Base-by-base conservation (phyloP, 2,888 invertebrate species). In the Dascillus cervinus region DNA sequence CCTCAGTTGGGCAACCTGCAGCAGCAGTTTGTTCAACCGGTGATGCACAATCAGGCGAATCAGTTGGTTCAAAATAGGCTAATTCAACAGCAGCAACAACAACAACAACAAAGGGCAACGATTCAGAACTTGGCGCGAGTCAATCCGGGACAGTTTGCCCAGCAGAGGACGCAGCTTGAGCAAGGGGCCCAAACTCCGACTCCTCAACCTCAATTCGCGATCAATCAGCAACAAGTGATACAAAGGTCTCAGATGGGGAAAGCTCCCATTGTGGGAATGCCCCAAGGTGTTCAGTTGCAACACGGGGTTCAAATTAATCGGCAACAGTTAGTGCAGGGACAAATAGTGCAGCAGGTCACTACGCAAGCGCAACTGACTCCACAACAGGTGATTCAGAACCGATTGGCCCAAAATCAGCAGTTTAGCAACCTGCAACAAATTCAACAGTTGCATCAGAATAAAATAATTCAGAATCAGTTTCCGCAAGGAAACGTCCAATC, bases 61-160 rank as follows among this genome's bases (percentile, higher is more conserved):
- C 42, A 39, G 19, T 50, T 52, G 5, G 56, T 56, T 10, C 65
- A 50, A 22, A 66, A 62, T 35, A 62, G 62, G 25, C 58, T 60
- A 22, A 54, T 59, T 32, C 61, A 50, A 44, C 65, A 46, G 48
- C 55, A 50, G 41, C 58, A 44, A 39, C 52, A 55, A 38, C 61
- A 53, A 22, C 60, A 57, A 25, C 60, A 52, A 28, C 55, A 41
- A 34, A 17, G 17, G 17, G 5, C 17, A 4, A 17, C 17, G 5
- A 6, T 17, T 4, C 17, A 17, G 17, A 4, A 17, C 17, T 17
- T 17, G 17, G 17, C 17, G 4, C 4, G 8, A 8, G 5, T 17
- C 5, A 8, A 8, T 3, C 31, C 24, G 13, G 11, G 29, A 3
- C 35, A 31, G 17, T 35, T 39, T 15, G 10, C 9, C 9, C 35